Evolutionary conservation across 64 coral and sea anemone genomes (phyloP).

Genomic region (Montipora foliosa): DNA sequence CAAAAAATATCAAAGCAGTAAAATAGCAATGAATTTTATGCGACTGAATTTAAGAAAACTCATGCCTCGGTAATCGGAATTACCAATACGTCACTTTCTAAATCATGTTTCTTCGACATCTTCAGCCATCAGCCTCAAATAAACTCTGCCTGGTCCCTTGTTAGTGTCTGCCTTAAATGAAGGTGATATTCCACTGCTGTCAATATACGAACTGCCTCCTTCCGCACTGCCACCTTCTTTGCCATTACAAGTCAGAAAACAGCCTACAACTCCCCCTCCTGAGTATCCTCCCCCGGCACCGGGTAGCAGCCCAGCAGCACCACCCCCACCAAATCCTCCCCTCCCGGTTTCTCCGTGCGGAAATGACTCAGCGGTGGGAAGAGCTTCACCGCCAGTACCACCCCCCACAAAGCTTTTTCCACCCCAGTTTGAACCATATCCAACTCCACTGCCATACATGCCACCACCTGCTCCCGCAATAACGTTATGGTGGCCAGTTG

Average conservation of each 20-base stretch:
- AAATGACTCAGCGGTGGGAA: conserved; percentile 25
- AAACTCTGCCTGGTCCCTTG: conserved; percentile 68
- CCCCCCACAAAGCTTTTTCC: conserved; percentile 87
- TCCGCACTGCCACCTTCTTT: conserved; percentile 72
- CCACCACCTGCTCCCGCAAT: conserved; percentile 95
- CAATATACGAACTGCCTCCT: conserved; percentile 79
- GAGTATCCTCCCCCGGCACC: conserved; percentile 95
- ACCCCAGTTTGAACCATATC: conserved; percentile 73
- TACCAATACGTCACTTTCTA: no score
- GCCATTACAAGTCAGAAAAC: conserved; percentile 82
- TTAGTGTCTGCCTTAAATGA: conserved; percentile 30
- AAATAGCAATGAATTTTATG: background rate
- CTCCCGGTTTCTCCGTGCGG: conserved; percentile 62
- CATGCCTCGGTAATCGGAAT: no score
- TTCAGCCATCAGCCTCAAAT: conserved; percentile 42
- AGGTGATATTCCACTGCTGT: conserved; percentile 61
- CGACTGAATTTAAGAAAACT: background rate
- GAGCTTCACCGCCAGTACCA: conserved; percentile 82
- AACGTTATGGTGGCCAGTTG: conserved; percentile 65
- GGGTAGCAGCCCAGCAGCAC: conserved; percentile 86
- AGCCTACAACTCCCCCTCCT: conserved; percentile 86
- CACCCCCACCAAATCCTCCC: conserved; percentile 97
- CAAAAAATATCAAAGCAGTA: background rate
- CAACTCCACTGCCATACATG: conserved; percentile 72
- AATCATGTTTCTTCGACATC: conserved; percentile 19